A percentile compares a stretch with the other conserved stretches of the same genome.
These are phyloP conservation scores for Carcina quercana DNA, from an alignment of 2,888 invertebrate genomes.

Conservation along the genomic window DNA sequence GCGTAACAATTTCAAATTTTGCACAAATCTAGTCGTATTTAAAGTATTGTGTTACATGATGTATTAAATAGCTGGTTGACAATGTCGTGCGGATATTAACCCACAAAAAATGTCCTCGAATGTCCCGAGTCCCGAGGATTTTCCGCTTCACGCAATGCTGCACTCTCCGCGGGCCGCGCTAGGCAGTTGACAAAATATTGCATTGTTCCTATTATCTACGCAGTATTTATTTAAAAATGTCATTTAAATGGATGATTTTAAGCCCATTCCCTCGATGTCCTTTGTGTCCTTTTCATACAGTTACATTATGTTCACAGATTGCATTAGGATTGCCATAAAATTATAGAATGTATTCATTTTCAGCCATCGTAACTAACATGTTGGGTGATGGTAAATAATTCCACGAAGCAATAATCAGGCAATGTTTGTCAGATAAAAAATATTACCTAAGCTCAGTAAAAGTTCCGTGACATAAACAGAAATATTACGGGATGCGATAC, in stretches of 20 bases:
- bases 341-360: too few species aligned
- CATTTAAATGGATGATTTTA: conserved; percentile 74
- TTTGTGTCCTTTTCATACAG: conserved; percentile 61
- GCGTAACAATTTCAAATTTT: conserved; percentile 70
- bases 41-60: conserved; percentile 71
- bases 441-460: too few species aligned
- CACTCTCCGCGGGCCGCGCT: conserved; percentile 62
- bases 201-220: conserved; percentile 72
- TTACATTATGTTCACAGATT: conserved; percentile 50
- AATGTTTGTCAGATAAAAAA: too few species aligned
- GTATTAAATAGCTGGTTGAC: conserved; percentile 73
- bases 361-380: too few species aligned
- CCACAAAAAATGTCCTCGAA: conserved; percentile 73
- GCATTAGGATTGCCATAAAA: too few species aligned
- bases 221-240: conserved; percentile 74
- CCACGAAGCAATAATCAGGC: too few species aligned
- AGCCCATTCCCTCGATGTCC: conserved; percentile 59
- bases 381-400: too few species aligned
- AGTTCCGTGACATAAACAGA: too few species aligned
- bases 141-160: conserved; percentile 58
- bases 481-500: conserved; percentile 27
- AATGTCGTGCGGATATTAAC: conserved; percentile 73
- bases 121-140: conserved; percentile 72
- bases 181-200: conserved; percentile 75
- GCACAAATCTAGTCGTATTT: conserved; percentile 73